phyloP scores from a whole-genome alignment of 2,888 invertebrate species.

The Parnassius apollo region DNA sequence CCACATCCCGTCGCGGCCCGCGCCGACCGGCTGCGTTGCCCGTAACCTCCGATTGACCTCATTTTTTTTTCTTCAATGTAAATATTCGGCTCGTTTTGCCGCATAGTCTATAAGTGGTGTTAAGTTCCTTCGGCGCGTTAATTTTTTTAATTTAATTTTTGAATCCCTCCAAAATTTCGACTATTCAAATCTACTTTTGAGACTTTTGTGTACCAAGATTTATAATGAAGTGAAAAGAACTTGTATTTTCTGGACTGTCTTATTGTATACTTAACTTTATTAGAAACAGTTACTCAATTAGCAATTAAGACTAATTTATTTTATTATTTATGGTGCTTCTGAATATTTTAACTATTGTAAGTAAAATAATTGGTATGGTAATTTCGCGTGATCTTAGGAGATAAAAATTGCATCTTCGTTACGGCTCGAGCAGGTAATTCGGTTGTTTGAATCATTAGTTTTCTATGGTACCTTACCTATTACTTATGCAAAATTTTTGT shows the following conservation, averaged over 20 bases:
- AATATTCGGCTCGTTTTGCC: slow-evolving; percentile 79
- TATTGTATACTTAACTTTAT: slow-evolving; percentile 37
- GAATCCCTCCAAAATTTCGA: slow-evolving; percentile 51
- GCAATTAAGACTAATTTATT: slow-evolving; percentile 45
- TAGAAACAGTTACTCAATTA: slow-evolving; percentile 46
- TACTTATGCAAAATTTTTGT: background rate
- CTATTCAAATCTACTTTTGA: slow-evolving; percentile 48
- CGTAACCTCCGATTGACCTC: slow-evolving; percentile 80
- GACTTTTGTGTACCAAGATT: slow-evolving; percentile 48
- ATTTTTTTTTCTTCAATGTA: slow-evolving; percentile 80
- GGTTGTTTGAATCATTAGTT: background rate
- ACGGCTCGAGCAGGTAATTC: slow-evolving; percentile 19
- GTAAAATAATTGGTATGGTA: slow-evolving; percentile 33
- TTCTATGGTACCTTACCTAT: background rate
- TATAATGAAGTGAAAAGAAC: slow-evolving; percentile 55
- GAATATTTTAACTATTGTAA: slow-evolving; percentile 34
- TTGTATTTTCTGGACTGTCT: slow-evolving; percentile 48
- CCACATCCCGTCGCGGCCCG: slow-evolving; percentile 78
- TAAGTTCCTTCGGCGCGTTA: slow-evolving; percentile 73
- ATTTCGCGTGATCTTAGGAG: slow-evolving; percentile 39
- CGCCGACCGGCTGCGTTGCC: slow-evolving; percentile 78
- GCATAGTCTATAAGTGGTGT: slow-evolving; percentile 80
- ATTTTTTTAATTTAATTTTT: slow-evolving; percentile 40
- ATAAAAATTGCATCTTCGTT: slow-evolving; percentile 22
- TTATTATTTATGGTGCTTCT: slow-evolving; percentile 51